phyloP scores from a whole-genome alignment of 1,140 invertebrate species.

The Latrodectus geometricus region DNA sequence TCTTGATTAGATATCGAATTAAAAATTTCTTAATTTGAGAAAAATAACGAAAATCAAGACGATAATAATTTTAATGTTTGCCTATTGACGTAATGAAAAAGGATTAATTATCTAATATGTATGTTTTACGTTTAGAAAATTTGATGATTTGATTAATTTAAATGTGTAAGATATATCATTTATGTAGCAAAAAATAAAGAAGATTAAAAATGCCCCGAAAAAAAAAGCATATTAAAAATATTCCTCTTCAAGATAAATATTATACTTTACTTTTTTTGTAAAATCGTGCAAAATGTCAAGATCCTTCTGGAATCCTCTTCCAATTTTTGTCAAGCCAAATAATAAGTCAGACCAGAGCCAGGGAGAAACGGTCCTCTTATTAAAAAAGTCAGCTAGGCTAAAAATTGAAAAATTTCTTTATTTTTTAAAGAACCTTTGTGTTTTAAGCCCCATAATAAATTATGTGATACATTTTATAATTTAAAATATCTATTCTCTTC shows the following conservation, averaged over 20 bases:
- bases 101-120: no score
- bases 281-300: constrained; percentile 6
- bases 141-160: no score
- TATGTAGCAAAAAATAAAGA: no score
- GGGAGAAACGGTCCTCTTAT: background rate
- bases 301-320: background rate
- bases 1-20: no score
- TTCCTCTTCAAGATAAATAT: background rate
- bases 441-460: no score
- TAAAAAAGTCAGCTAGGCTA: constrained; percentile 8
- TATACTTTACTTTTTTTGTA: constrained; percentile 4
- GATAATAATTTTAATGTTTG: no score
- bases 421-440: no score
- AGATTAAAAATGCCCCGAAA: background rate
- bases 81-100: no score
- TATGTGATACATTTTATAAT: background rate
- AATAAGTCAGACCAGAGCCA: constrained; percentile 17
- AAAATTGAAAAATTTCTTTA: background rate
- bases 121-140: no score
- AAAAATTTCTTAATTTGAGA: no score
- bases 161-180: no score
- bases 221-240: background rate
- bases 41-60: no score
- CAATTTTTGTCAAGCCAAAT: background rate
- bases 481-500: background rate